Evolutionary conservation across 2,888 invertebrate genomes (phyloP).

Genomic region (Drosophila paracracens): DNA sequence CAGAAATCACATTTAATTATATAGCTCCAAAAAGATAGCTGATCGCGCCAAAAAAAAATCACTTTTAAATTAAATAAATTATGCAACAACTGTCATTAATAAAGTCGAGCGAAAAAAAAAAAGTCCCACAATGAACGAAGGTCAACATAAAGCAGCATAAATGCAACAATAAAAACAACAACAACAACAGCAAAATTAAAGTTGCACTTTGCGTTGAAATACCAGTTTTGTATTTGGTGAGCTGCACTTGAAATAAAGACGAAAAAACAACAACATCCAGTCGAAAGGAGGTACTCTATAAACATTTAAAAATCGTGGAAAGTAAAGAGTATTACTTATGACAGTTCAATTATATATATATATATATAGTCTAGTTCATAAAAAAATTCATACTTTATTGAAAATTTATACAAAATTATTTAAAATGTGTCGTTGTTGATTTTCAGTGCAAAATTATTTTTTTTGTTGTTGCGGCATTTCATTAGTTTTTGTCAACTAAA

Average conservation of each 20-base stretch:
- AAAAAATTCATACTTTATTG: not conserved
- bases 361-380: not conserved
- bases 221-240: conserved; percentile 77
- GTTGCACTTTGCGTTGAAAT: conserved; percentile 77
- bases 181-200: conserved; percentile 57
- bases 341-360: too few relatives aligned
- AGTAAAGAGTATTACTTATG: not conserved
- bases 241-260: conserved; percentile 69
- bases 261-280: conserved; percentile 11
- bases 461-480: conserved; percentile 17
- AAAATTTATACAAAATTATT: conserved; percentile 1
- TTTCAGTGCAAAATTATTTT: conserved; percentile 2
- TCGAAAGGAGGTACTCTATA: conserved; percentile 15
- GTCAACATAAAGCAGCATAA: conserved; percentile 74
- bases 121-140: conserved; percentile 78
- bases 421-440: conserved; percentile 14
- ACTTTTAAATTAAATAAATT: conserved; percentile 70
- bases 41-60: conserved; percentile 58
- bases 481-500: conserved; percentile 26
- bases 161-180: conserved; percentile 53
- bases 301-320: not conserved
- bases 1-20: conserved; percentile 67
- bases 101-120: conserved; percentile 67
- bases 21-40: conserved; percentile 47
- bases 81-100: conserved; percentile 80